Base-by-base conservation (phyloP, 2,113 vertebrate species). In the Triplophysa dalaica region DNA sequence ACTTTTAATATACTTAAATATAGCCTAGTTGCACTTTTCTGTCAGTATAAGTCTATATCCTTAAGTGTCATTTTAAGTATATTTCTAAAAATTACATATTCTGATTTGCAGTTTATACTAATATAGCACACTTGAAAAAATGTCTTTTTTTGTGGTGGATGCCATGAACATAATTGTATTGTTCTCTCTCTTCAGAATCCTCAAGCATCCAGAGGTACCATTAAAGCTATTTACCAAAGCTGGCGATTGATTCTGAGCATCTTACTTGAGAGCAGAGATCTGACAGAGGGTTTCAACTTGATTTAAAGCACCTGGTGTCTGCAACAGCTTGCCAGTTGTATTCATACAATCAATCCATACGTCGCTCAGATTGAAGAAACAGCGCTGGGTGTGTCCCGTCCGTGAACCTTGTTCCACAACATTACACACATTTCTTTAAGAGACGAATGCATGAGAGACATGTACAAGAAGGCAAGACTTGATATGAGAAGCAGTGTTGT, bases 351-450 rank as follows among this genome's bases (percentile, higher is more conserved):
- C 87, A 88, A 90, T 91, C 88, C 89, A 33, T 16, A 77, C 87
- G 86, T 86, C 87, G 83, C 81, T 70, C 68, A 81, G 86, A 90
- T 88, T 85, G 89, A 89, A 86, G 85, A 89, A 87, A 87, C 81
- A 87, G 83, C 88, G 21, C 72, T 77, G 85, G 85, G 79, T 85
- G 84, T 70, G 70, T 63, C 81, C 86, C 86, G 29, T 0, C 88
- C 85, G 78, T 82, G 66, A 89, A 86, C 85, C 86, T 89, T 89
- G 89, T 91, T 92, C 89, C 90, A 89, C 86, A 33, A 90, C 89
- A 91, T 91, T 91, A 91, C 83, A 82, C 85, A 16, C 41, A n/a
- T n/a, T 81, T 87, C 86, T 75, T 87, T 85, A 78, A 79, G 84
- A 84, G 82, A 87, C 45, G 81, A 85, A 21, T 86, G 65, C 68